phyloP scores from a whole-genome alignment of 2,888 invertebrate genomes.

The Odontocerum albicorne region DNA sequence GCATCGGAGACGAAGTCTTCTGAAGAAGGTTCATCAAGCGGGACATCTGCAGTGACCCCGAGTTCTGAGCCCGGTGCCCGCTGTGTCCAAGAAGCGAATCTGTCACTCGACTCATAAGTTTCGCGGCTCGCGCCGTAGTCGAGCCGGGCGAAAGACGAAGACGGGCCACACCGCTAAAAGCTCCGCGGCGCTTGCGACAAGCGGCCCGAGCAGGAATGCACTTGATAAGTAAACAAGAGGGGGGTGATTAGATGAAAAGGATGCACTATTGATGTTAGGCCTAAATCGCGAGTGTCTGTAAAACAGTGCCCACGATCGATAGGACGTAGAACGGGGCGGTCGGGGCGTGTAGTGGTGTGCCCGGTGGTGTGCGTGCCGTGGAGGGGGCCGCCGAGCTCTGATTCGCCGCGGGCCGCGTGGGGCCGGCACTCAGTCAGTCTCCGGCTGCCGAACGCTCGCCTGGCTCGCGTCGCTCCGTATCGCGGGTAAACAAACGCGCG shows the following conservation, averaged over 20 bases:
- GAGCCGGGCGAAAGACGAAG: too few relatives aligned
- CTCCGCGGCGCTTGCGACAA: too few relatives aligned
- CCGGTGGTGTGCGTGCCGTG: conserved; percentile 6
- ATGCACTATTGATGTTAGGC: conserved; percentile 20
- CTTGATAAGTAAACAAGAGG: conserved; percentile 6
- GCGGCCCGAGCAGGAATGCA: conserved; percentile 9
- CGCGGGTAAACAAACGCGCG: conserved; percentile 26
- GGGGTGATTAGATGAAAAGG: conserved; percentile 28
- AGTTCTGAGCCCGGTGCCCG: too few relatives aligned
- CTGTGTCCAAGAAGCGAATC: too few relatives aligned
- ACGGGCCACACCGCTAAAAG: too few relatives aligned
- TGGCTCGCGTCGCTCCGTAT: conserved; percentile 12
- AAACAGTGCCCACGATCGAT: conserved; percentile 16
- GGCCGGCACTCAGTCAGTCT: conserved; percentile 39
- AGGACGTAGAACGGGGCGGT: conserved; percentile 22
- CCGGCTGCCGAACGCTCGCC: conserved; percentile 42
- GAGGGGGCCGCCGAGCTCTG: conserved; percentile 22
- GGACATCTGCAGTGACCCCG: too few relatives aligned
- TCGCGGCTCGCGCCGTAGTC: too few relatives aligned
- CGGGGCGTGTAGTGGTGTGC: conserved; percentile 20
- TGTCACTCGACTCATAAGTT: too few relatives aligned
- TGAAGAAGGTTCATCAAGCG: too few relatives aligned
- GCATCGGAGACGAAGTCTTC: too few relatives aligned
- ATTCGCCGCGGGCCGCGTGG: conserved; percentile 29
- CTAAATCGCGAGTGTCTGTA: conserved; percentile 16